phyloP scores from a whole-genome alignment of 2,113 vertebrate species.

The Psammodynastes pulverulentus region DNA sequence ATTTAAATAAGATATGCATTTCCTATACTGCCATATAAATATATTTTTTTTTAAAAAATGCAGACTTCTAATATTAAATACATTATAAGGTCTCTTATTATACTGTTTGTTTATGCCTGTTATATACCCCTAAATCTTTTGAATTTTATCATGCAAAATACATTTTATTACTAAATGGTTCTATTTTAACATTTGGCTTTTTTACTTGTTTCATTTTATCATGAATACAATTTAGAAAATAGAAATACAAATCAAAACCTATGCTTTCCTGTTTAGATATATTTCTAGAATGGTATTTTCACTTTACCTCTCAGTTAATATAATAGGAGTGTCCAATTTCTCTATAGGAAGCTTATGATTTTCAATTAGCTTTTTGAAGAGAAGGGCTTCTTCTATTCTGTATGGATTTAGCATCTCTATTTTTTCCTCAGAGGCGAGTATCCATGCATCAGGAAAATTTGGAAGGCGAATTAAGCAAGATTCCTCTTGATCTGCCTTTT shows the following conservation, averaged over 20 bases:
- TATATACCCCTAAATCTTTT: neutral
- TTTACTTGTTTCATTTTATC: neutral
- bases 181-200: neutral
- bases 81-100: neutral
- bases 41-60: neutral
- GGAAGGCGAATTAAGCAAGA: constrained; percentile 78
- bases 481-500: constrained; percentile 53
- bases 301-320: constrained; percentile 85
- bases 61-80: neutral
- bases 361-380: constrained; percentile 85
- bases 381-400: constrained; percentile 87
- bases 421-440: constrained; percentile 78
- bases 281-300: neutral
- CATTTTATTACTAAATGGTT: neutral
- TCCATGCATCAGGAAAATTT: constrained; percentile 85
- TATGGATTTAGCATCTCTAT: constrained; percentile 89
- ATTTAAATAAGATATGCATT: neutral
- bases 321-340: constrained; percentile 80
- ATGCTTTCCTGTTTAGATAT: neutral
- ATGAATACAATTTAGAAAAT: neutral
- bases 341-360: constrained; percentile 84
- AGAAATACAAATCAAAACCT: neutral
- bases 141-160: neutral
- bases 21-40: neutral
- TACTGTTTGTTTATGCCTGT: neutral